These are phyloP conservation scores for Escarpia spicata DNA, from an alignment of 2,888 invertebrate species.

Conservation along the genomic window DNA sequence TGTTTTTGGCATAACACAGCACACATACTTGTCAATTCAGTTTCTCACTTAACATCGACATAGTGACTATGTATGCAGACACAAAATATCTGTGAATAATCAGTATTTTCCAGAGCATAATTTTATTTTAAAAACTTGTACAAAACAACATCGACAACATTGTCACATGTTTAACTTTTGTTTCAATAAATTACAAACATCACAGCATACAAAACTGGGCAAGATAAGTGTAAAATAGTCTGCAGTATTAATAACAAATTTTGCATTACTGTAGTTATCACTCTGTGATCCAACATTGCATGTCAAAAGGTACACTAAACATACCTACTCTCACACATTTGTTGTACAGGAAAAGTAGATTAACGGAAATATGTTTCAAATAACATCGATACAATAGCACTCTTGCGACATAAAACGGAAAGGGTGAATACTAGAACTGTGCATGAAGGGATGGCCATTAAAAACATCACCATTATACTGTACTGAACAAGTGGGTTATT, in stretches of 20 bases:
- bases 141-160: not conserved
- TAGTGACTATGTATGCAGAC: not conserved
- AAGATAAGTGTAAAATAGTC: not conserved
- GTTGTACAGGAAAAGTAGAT: not conserved
- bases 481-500: not conserved
- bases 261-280: too few relatives aligned
- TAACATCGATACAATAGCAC: not conserved
- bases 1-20: not conserved
- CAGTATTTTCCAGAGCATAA: too few relatives aligned
- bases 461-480: not conserved
- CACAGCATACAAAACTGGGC: not conserved
- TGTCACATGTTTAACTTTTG: not conserved
- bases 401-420: not conserved
- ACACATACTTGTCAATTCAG: not conserved
- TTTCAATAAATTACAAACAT: slow-evolving; percentile 3
- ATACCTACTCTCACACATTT: not conserved
- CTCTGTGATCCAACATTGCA: not conserved
- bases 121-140: not conserved
- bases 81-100: too few relatives aligned
- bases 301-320: not conserved
- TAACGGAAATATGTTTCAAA: not conserved
- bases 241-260: not conserved
- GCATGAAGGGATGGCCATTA: too few relatives aligned
- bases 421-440: not conserved
- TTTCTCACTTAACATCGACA: not conserved